These are phyloP conservation scores for Dicyrtoma fusca DNA, from an alignment of 2,888 invertebrate species.

Conservation along the genomic window DNA sequence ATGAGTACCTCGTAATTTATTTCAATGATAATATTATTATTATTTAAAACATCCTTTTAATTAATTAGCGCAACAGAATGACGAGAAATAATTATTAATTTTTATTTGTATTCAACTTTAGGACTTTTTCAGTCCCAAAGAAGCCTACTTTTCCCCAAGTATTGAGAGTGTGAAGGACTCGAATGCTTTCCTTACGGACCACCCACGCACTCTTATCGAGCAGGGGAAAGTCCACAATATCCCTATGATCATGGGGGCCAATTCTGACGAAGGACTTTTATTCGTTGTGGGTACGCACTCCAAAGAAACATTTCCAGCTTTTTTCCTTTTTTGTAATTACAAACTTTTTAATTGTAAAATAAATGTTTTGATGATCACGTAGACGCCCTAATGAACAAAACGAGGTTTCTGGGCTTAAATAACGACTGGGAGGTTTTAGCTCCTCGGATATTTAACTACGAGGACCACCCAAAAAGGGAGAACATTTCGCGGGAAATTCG, in stretches of 20 bases:
- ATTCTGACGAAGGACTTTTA: conserved; percentile 44
- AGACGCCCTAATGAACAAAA: conserved; percentile 13
- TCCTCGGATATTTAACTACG: conserved; percentile 45
- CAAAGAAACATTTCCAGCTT: too few relatives aligned
- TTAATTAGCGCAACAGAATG: too few relatives aligned
- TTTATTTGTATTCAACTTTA: background rate
- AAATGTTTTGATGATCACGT: background rate
- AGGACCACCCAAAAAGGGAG: conserved; percentile 37
- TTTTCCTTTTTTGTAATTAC: too few relatives aligned
- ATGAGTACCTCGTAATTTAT: conserved; percentile 10
- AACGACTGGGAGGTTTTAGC: conserved; percentile 44
- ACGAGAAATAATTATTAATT: conserved; percentile 9
- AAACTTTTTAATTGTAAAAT: background rate
- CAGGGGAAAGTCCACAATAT: conserved; percentile 38
- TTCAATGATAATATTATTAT: background rate
- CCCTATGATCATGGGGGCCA: conserved; percentile 45
- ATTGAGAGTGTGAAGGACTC: conserved; percentile 32
- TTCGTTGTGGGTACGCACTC: conserved; percentile 26
- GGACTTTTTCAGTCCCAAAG: conserved; percentile 23
- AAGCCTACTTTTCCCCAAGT: conserved; percentile 18
- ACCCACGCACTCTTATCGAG: conserved; percentile 35
- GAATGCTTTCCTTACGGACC: conserved; percentile 37
- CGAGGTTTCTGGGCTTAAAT: conserved; percentile 36
- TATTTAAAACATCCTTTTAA: too few relatives aligned
- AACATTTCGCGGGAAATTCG: conserved; percentile 42